phyloP scores from a whole-genome alignment of 2,888 invertebrate genomes.

The Dynastes tityus region DNA sequence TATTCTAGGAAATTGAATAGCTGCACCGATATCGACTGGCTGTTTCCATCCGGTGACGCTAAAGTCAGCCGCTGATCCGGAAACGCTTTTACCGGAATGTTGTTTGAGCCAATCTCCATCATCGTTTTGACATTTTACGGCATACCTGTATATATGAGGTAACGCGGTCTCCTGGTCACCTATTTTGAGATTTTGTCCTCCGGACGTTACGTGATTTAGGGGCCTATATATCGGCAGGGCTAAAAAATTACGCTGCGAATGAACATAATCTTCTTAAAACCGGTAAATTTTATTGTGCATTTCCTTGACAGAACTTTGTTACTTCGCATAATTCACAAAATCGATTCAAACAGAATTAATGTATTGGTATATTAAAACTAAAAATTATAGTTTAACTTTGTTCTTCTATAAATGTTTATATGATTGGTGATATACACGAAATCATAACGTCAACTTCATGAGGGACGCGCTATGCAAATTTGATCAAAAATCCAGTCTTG shows the following conservation, averaged over 20 bases:
- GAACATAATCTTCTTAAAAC: not conserved
- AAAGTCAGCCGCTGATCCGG: constrained; percentile 63
- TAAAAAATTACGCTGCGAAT: not conserved
- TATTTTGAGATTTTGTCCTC: constrained; percentile 23
- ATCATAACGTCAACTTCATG: no score
- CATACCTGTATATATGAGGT: constrained; percentile 59
- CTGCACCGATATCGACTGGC: constrained; percentile 63
- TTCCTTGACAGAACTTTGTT: not conserved
- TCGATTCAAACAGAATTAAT: no score
- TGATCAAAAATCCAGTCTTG: no score
- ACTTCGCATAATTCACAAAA: not conserved
- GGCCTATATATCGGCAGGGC: not conserved
- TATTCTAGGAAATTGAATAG: constrained; percentile 65
- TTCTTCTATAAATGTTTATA: no score
- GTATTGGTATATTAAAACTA: no score
- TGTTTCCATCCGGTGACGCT: constrained; percentile 58
- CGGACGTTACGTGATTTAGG: constrained; percentile 34
- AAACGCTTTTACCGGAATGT: constrained; percentile 69
- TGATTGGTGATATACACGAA: no score
- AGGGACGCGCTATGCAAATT: no score
- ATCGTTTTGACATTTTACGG: constrained; percentile 67
- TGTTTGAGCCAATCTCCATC: constrained; percentile 66
- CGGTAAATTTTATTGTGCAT: not conserved
- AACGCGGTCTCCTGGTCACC: constrained; percentile 41
- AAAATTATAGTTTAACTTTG: no score